A percentile compares a stretch with the other conserved stretches of the same genome.
Evolutionary conservation across 2,888 invertebrate species (phyloP).

Genomic region (Tricholauxania praeusta): DNA sequence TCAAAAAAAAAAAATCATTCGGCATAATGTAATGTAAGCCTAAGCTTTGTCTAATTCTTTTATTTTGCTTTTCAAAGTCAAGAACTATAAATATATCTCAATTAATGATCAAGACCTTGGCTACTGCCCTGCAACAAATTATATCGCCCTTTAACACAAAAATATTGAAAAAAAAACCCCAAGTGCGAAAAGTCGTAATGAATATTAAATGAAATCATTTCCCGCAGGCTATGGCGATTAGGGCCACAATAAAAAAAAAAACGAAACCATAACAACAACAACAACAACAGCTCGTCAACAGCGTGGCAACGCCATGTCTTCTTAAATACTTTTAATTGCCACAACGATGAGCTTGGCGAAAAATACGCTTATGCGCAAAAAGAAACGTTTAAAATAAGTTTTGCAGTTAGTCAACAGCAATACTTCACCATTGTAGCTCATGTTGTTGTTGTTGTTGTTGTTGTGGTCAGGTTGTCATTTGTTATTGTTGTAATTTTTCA

Average conservation of each 20-base stretch:
- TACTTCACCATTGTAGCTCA: conserved; percentile 5
- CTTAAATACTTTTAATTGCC: conserved; percentile 41
- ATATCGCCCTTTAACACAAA: background rate
- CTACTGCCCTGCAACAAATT: no score
- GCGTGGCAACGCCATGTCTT: conserved; percentile 42
- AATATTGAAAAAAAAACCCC: background rate
- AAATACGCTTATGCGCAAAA: conserved; percentile 39
- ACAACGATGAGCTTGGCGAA: conserved; percentile 36
- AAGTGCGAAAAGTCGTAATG: conserved; percentile 31
- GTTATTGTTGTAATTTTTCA: conserved; percentile 57
- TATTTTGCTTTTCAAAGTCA: no score
- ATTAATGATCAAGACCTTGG: no score
- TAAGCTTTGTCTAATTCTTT: no score
- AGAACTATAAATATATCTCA: no score
- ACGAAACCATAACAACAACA: conserved; percentile 13
- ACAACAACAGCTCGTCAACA: conserved; percentile 39
- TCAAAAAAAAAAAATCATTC: no score
- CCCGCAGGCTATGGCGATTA: conserved; percentile 29
- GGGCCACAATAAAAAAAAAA: background rate
- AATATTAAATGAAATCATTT: conserved; percentile 41
- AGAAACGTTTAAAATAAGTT: conserved; percentile 8
- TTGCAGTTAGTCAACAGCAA: background rate
- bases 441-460: conserved; percentile 38
- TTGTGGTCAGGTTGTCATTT: conserved; percentile 42
- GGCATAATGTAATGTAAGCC: no score